Evolutionary conservation across 2,797 vertebrate species (phyloP).

Genomic region (Falco peregrinus): DNA sequence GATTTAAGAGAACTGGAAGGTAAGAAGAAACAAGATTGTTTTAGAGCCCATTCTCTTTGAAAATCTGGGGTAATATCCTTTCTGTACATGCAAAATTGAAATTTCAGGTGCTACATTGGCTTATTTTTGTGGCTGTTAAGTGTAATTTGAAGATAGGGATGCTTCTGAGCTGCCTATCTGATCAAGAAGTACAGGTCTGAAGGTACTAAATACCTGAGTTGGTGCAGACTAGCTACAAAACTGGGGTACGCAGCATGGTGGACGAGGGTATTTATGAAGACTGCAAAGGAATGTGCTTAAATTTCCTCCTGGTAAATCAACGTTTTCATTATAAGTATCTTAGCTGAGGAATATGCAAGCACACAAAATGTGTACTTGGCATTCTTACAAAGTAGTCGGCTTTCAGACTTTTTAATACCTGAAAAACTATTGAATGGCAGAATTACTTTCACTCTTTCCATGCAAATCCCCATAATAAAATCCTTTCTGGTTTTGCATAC

Average conservation of each 20-base stretch:
- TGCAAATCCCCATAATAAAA: neutral
- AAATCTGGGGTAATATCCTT: neutral
- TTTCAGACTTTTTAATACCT: neutral
- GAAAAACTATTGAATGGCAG: neutral
- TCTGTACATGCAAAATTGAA: neutral
- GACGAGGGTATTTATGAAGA: neutral
- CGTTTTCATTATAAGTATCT: neutral
- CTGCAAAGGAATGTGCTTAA: neutral
- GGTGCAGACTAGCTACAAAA: neutral
- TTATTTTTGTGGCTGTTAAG: neutral
- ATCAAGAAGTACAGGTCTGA: neutral
- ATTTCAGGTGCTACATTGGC: accelerated
- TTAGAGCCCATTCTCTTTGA: neutral
- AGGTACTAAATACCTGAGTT: neutral
- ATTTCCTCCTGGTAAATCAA: neutral
- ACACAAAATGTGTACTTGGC: neutral
- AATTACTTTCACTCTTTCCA: neutral
- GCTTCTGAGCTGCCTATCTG: neutral
- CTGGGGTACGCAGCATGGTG: no score
- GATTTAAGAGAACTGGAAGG: neutral
- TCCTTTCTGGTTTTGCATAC: neutral
- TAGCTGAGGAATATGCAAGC: neutral
- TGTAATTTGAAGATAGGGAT: neutral
- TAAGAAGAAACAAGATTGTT: neutral
- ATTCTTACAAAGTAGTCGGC: neutral